Evolutionary conservation across 2,888 invertebrate species (phyloP), one percentile per base, ranked within the genome.

Genomic region (Apantesis nais): DNA sequence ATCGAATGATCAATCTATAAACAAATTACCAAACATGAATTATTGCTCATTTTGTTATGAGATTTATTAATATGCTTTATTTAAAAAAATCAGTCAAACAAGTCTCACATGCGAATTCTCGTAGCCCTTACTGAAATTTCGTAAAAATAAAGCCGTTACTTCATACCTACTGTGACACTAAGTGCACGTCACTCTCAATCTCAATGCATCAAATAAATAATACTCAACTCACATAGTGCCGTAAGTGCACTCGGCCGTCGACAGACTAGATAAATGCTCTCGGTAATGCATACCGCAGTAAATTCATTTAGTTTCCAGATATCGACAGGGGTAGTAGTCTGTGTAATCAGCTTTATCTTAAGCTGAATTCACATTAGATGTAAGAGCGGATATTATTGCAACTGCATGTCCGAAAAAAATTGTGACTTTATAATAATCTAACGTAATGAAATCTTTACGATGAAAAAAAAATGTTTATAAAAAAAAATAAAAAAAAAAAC

Each of bases 191-290:
- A 66, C 55, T 61, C 61, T 67, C 70, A 58, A 52, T 69, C 65
- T 67, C 39, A 72, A 72, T 80, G 78, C 73, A 75, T 70, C 74
- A 73, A 78, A 81, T 80, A 76, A 83, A 78, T 81, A 76, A 80
- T 66, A 70, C 41, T 66, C 31, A 52, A 72, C 19, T 71, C 79
- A 84, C 85, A 87, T 80, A 83, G 86, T 85, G 82, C 75, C 68
- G 83, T 89, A 86, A 89, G 90, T 90, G 89, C 90, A 90, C 84
- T 89, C 77, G 84, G 85, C 85, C 85, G 81, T 89, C 85, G 79
- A 75, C 75, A 70, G 74, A 74, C 78, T 77, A 81, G 83, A 87
- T 88, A 88, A 85, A 84, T 82, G 74, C 76, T 72, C 71, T 70
- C 74, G 75, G 81, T 85, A 82, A 84, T 83, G 83, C 79, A 81